Evolutionary conservation across 53 echinoderm and acorn worm species (phyloP).

Genomic region (Patiria pectinifera): DNA sequence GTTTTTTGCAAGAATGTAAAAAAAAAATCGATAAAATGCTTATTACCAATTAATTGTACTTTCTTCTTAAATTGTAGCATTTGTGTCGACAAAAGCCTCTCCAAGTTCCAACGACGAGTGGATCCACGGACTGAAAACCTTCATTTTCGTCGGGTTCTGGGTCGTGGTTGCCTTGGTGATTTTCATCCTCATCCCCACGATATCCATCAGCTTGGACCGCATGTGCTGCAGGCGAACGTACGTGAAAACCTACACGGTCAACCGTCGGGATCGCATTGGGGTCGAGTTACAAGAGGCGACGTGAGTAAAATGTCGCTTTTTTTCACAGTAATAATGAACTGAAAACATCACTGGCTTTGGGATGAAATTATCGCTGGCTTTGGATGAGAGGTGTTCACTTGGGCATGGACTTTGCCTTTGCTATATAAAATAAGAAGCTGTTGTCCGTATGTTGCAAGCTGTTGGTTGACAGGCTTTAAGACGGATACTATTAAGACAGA

Average conservation of each 20-base stretch:
- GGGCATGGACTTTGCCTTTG: too few species aligned
- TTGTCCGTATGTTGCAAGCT: too few species aligned
- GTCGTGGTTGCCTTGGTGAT: constrained; percentile 5
- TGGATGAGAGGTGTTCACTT: too few species aligned
- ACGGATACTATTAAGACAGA: too few species aligned
- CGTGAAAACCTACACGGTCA: constrained; percentile 7
- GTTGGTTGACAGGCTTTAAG: too few species aligned
- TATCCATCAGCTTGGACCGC: constrained; percentile 28
- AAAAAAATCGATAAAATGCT: too few species aligned
- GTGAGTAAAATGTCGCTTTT: neutral
- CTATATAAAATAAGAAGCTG: too few species aligned
- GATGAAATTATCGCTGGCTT: neutral
- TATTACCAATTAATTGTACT: too few species aligned
- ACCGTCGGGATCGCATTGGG: constrained; percentile 18
- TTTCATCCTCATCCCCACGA: neutral
- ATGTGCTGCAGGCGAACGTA: neutral
- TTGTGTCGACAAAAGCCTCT: neutral
- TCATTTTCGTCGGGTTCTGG: neutral
- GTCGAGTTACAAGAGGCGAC: constrained; percentile 5
- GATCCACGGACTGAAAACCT: neutral
- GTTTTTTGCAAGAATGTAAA: too few species aligned
- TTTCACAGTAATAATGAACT: neutral
- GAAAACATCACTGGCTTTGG: neutral
- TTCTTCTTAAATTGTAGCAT: neutral
- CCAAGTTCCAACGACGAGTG: neutral